phyloP scores from a whole-genome alignment of 2,888 invertebrate genomes.

The Horisme vitalbata region DNA sequence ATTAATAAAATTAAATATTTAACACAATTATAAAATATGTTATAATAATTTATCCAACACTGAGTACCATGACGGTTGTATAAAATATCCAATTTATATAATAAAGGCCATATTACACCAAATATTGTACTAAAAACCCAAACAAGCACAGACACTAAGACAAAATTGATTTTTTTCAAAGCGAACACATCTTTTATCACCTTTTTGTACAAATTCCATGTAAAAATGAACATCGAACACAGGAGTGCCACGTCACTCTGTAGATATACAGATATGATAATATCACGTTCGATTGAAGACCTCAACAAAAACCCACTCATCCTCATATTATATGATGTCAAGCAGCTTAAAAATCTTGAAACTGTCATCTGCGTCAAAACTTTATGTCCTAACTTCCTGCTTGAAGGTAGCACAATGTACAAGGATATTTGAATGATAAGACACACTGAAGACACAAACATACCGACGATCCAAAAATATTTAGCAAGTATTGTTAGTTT shows the following conservation, averaged over 20 bases:
- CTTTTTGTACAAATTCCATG: constrained; percentile 10
- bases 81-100: neutral
- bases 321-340: neutral
- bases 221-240: constrained; percentile 13
- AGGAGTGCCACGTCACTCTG: constrained; percentile 1
- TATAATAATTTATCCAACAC: neutral
- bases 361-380: constrained; percentile 12
- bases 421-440: constrained; percentile 10
- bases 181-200: constrained; percentile 9
- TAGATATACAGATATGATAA: neutral
- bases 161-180: neutral
- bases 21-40: constrained; percentile 1
- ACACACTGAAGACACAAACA: neutral
- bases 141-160: constrained; percentile 6
- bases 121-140: neutral
- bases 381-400: constrained; percentile 15
- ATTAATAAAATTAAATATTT: constrained; percentile 10
- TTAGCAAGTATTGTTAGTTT: neutral
- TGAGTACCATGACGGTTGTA: neutral
- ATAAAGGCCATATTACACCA: constrained; percentile 1
- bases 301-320: neutral
- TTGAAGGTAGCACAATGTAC: constrained; percentile 9
- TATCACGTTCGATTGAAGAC: neutral
- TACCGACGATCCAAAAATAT: constrained; percentile 3
- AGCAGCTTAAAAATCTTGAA: constrained; percentile 1